Percentiles rank a stretch among this genome's conserved stretches.
Evolutionary conservation across 2,888 invertebrate genomes (phyloP).

Genomic region (Drosophila quinaria): DNA sequence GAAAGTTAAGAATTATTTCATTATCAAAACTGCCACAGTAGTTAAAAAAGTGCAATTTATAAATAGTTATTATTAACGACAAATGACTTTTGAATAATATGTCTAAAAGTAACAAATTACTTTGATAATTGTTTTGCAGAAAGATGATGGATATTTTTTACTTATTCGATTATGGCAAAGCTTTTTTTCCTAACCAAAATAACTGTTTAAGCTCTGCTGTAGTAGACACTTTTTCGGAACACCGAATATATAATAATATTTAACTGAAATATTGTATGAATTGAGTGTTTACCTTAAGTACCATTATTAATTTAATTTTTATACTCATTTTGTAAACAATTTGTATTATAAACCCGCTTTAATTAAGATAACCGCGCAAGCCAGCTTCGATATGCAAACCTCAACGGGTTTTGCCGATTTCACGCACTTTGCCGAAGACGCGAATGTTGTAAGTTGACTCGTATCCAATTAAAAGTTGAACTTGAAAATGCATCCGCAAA

Average conservation of each 20-base stretch:
- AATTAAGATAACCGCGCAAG: slow-evolving; percentile 84
- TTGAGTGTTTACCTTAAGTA: slow-evolving; percentile 11
- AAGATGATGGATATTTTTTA: background rate
- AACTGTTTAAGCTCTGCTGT: background rate
- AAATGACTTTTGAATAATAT: background rate
- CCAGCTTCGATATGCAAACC: slow-evolving; percentile 85
- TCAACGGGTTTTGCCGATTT: slow-evolving; percentile 88
- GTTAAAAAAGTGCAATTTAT: background rate
- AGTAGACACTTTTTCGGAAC: slow-evolving; percentile 13
- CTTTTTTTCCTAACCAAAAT: background rate
- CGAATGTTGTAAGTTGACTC: slow-evolving; percentile 73
- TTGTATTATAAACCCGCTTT: slow-evolving; percentile 50
- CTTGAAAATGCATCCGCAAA: slow-evolving; percentile 46
- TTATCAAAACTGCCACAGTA: too few relatives aligned
- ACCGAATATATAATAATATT: slow-evolving; percentile 30
- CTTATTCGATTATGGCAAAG: background rate
- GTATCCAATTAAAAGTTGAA: slow-evolving; percentile 34
- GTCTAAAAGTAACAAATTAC: background rate
- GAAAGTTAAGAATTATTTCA: background rate
- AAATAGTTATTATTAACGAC: background rate
- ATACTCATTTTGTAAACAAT: slow-evolving; percentile 34
- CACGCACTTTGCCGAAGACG: slow-evolving; percentile 87
- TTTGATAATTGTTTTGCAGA: background rate
- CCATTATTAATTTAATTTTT: slow-evolving; percentile 28
- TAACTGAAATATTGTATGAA: slow-evolving; percentile 7